phyloP scores from a whole-genome alignment of 2,113 vertebrate species.

The Mystacornis crossleyi region DNA sequence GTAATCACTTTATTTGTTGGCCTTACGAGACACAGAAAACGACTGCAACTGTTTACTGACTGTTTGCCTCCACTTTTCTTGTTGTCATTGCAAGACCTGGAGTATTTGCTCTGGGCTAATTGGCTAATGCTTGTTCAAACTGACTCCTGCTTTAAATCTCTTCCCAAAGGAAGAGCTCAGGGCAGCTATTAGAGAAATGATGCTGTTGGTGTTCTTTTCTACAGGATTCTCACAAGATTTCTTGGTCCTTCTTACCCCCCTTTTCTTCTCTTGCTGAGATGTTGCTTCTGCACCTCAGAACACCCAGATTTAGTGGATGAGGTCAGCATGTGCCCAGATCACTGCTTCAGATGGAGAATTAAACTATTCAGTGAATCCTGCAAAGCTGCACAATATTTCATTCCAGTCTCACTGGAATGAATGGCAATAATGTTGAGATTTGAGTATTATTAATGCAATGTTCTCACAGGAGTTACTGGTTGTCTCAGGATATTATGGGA shows the following conservation, averaged over 20 bases:
- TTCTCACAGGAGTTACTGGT: neutral
- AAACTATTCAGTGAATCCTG: neutral
- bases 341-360: neutral
- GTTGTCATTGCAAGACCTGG: neutral
- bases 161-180: neutral
- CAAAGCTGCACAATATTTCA: neutral
- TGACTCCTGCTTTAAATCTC: neutral
- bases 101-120: neutral
- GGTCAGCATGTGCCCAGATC: neutral
- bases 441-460: neutral
- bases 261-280: neutral
- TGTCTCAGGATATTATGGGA: neutral
- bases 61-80: neutral
- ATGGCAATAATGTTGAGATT: neutral
- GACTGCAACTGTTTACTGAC: neutral
- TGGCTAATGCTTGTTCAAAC: neutral
- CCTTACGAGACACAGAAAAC: neutral
- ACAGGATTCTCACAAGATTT: neutral
- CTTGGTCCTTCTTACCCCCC: neutral
- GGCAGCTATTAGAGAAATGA: neutral
- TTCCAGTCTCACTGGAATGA: neutral
- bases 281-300: neutral
- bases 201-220: neutral
- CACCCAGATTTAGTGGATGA: neutral
- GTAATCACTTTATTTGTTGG: neutral